A percentile compares a stretch with the other conserved stretches of the same genome.
Conservation (phyloP, 2,113 vertebrate species). For the Poeciliopsis prolifica region DNA sequence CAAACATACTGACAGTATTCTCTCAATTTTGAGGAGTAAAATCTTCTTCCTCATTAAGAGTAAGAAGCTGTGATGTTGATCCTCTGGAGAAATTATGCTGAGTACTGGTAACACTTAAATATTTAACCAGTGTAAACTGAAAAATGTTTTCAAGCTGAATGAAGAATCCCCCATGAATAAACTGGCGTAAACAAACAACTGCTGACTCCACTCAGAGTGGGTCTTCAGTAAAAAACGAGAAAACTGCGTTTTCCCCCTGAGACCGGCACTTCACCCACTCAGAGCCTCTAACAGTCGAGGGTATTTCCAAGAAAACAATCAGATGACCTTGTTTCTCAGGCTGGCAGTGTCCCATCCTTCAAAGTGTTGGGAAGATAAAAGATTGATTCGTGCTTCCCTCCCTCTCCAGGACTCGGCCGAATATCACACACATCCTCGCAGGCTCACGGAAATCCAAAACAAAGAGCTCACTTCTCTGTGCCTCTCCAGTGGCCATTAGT, state of each 20-base stretch:
- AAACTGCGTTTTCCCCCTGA: slow-evolving; percentile 24
- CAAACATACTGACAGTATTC: neutral
- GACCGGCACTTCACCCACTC: slow-evolving; percentile 18
- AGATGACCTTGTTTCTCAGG: slow-evolving; percentile 45
- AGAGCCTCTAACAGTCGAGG: slow-evolving; percentile 28
- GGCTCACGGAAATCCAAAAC: slow-evolving; percentile 57
- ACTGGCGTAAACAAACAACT: slow-evolving; percentile 20
- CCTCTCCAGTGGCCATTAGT: slow-evolving; percentile 50
- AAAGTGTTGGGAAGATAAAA: slow-evolving; percentile 42
- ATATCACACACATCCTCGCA: slow-evolving; percentile 28
- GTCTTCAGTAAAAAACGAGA: slow-evolving; percentile 34
- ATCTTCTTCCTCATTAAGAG: neutral
- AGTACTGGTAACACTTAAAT: slow-evolving; percentile 12
- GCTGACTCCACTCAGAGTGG: slow-evolving; percentile 13
- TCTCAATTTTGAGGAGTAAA: slow-evolving; percentile 13
- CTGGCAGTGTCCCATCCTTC: slow-evolving; percentile 22
- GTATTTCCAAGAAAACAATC: slow-evolving; percentile 36
- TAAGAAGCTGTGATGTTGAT: slow-evolving; percentile 3
- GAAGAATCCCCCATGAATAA: neutral
- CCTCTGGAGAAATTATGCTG: neutral
- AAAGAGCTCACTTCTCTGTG: slow-evolving; percentile 54
- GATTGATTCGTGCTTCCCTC: slow-evolving; percentile 47
- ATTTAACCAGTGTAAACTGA: slow-evolving; percentile 15
- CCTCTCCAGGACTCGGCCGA: slow-evolving; percentile 20
- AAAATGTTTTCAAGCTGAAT: slow-evolving; percentile 27